phyloP scores from a whole-genome alignment of 2,888 invertebrate species.

The Drosophila mimetica region DNA sequence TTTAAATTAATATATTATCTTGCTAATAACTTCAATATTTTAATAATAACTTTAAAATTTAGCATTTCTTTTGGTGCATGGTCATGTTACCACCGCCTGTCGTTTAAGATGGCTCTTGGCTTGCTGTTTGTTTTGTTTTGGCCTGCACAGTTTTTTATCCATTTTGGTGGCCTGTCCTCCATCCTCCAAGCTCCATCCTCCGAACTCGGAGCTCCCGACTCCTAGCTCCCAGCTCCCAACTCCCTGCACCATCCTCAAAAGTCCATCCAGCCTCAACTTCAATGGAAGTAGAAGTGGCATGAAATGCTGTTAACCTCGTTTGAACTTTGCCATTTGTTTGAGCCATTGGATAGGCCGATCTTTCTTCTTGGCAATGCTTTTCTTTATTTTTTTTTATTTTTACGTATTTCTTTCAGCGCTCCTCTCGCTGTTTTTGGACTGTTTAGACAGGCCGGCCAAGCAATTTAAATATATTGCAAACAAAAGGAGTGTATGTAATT shows the following conservation, averaged over 20 bases:
- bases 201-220: constrained; percentile 11
- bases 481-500: constrained; percentile 74
- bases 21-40: neutral
- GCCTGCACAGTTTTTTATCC: constrained; percentile 61
- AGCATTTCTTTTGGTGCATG: constrained; percentile 37
- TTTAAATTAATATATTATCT: too few species aligned
- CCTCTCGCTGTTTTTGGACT: constrained; percentile 51
- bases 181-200: constrained; percentile 9
- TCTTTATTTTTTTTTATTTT: constrained; percentile 27
- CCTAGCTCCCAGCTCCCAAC: constrained; percentile 8
- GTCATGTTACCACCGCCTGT: constrained; percentile 71
- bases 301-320: constrained; percentile 80
- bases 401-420: constrained; percentile 34
- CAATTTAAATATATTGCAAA: constrained; percentile 73
- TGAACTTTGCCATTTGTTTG: constrained; percentile 81
- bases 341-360: constrained; percentile 76
- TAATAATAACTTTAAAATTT: neutral
- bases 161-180: constrained; percentile 67
- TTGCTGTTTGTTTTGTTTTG: constrained; percentile 60
- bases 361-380: constrained; percentile 48
- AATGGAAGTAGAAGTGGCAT: constrained; percentile 59
- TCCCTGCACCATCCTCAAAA: constrained; percentile 33
- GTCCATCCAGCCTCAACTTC: constrained; percentile 44
- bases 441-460: constrained; percentile 54
- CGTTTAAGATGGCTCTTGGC: constrained; percentile 76